Evolutionary conservation across 2,797 vertebrate genomes (phyloP).

Genomic region (Sarcophilus harrisii): DNA sequence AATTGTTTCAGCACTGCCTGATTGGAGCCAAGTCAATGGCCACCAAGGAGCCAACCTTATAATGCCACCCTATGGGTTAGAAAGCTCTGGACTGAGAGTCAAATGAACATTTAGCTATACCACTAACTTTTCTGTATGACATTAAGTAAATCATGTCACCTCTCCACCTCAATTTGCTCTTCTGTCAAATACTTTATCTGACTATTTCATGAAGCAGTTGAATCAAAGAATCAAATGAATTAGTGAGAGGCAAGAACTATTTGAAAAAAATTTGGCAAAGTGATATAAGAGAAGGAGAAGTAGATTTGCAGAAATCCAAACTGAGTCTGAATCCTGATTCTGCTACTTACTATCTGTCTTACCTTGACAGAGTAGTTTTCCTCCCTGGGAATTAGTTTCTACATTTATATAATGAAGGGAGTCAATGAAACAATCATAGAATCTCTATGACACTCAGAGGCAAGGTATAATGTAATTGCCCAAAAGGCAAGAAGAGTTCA

Average conservation of each 20-base stretch:
- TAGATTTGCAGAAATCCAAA: not conserved
- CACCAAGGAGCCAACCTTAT: not conserved
- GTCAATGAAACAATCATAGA: not conserved
- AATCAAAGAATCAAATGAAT: not conserved
- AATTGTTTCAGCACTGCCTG: not conserved
- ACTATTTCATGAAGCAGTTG: not conserved
- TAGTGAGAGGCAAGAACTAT: no score
- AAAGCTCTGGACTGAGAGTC: not conserved
- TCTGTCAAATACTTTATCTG: not conserved
- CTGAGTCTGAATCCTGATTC: not conserved
- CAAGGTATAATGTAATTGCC: not conserved
- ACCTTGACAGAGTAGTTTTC: not conserved
- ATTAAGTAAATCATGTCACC: not conserved
- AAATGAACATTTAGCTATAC: not conserved
- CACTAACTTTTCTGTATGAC: not conserved
- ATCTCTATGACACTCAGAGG: not conserved
- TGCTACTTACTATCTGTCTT: not conserved
- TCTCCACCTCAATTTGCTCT: not conserved
- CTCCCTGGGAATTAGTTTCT: not conserved
- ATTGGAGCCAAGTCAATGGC: not conserved
- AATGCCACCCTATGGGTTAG: not conserved
- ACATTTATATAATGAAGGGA: not conserved
- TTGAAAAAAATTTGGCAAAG: not conserved
- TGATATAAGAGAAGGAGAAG: not conserved
- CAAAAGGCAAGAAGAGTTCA: not conserved